These are phyloP conservation scores for Ammodramus savannarum DNA, from an alignment of 2,113 vertebrate genomes.

Conservation along the genomic window DNA sequence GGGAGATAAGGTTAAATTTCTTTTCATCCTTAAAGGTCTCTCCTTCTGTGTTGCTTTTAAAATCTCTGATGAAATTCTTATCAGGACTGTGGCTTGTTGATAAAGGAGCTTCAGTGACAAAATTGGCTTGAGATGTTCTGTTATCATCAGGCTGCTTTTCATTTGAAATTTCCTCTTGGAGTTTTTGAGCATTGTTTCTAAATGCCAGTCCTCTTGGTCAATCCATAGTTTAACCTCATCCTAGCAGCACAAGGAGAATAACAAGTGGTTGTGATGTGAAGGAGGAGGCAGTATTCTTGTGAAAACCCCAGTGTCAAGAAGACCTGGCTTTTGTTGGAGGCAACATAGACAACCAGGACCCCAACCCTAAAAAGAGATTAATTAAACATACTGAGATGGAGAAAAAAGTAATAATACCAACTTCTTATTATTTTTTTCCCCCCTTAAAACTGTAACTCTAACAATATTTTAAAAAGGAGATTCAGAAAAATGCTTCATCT, in stretches of 20 bases:
- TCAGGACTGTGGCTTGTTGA: neutral
- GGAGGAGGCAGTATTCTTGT: neutral
- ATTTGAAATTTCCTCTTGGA: neutral
- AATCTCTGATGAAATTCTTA: neutral
- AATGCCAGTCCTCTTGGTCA: neutral
- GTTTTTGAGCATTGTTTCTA: neutral
- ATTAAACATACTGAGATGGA: neutral
- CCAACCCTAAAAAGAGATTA: neutral
- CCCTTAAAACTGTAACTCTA: neutral
- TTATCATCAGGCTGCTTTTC: neutral
- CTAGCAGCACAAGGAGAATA: neutral
- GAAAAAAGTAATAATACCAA: neutral
- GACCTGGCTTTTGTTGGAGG: neutral
- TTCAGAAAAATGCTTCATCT: neutral
- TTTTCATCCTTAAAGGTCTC: neutral
- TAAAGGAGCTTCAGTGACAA: neutral
- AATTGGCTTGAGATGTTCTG: neutral
- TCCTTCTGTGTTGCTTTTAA: neutral
- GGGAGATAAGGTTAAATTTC: neutral
- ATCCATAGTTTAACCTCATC: neutral
- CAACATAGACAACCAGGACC: neutral
- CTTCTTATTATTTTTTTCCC: accelerated
- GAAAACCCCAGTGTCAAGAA: neutral
- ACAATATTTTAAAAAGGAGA: neutral
- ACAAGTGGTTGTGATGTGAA: neutral